phyloP scores from a whole-genome alignment of 2,113 vertebrate genomes.

The Xenus cinereus region DNA sequence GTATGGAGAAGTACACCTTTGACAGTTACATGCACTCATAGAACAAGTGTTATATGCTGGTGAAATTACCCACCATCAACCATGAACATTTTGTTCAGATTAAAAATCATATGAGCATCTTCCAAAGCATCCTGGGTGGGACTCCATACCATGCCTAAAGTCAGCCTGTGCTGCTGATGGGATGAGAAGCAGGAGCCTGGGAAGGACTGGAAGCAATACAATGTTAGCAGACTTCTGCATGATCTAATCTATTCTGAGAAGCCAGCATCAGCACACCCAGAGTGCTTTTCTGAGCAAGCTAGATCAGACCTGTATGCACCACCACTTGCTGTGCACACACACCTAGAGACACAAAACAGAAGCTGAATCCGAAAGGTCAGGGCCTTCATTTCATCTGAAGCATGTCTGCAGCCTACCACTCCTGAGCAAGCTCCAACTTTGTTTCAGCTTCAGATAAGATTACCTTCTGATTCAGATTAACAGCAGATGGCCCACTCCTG shows the following conservation, averaged over 20 bases:
- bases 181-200: not conserved
- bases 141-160: not conserved
- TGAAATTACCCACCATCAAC: not conserved
- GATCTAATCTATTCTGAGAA: not conserved
- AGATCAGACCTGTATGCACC: not conserved
- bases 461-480: not conserved
- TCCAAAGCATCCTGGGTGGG: not conserved
- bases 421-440: not conserved
- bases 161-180: not conserved
- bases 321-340: not conserved
- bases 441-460: not conserved
- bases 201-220: not conserved
- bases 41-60: not conserved
- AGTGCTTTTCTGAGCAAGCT: not conserved
- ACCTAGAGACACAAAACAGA: not conserved
- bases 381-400: not conserved
- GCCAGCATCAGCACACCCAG: not conserved
- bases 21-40: not conserved
- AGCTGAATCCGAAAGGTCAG: not conserved
- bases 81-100: not conserved
- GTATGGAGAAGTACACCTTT: not conserved
- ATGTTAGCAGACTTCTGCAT: not conserved
- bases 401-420: not conserved
- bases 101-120: not conserved
- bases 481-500: not conserved